Evolutionary conservation across 37 sponge, comb jelly and placozoan species (phyloP).

Genomic region (Axinella damicornis): DNA sequence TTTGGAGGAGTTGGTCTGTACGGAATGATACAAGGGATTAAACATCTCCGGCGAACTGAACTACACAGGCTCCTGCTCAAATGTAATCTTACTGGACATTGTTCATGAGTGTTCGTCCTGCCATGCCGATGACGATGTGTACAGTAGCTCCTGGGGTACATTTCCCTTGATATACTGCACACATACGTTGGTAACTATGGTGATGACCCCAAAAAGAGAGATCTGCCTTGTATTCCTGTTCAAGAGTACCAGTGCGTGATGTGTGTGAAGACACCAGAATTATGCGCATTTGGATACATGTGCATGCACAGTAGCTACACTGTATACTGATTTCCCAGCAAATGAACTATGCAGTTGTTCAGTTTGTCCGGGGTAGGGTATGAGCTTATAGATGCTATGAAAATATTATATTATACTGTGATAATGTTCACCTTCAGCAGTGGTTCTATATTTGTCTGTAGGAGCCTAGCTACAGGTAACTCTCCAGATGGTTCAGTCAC

Average conservation of each 20-base stretch:
- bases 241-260: too few relatives aligned
- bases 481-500: conserved; percentile 5
- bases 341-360: too few relatives aligned
- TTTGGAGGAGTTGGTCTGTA: too few relatives aligned
- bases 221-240: conserved; percentile 72
- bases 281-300: too few relatives aligned
- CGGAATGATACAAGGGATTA: too few relatives aligned
- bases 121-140: conserved; percentile 67
- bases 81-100: conserved; percentile 18
- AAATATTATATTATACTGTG: not conserved
- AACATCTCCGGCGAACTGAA: too few relatives aligned
- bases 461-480: conserved; percentile 30
- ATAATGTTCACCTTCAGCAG: conserved; percentile 55
- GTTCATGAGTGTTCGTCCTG: conserved; percentile 19
- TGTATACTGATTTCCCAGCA: not conserved
- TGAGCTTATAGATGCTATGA: not conserved
- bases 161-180: conserved; percentile 49
- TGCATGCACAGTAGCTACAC: not conserved
- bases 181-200: conserved; percentile 79
- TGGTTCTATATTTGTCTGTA: conserved; percentile 63
- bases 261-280: too few relatives aligned
- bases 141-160: conserved; percentile 32
- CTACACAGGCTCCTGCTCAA: not conserved
- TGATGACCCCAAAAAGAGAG: conserved; percentile 82
- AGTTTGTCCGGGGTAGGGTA: too few relatives aligned